Evolutionary conservation across 2,888 invertebrate species (phyloP).

Genomic region (Nebria brevicollis): DNA sequence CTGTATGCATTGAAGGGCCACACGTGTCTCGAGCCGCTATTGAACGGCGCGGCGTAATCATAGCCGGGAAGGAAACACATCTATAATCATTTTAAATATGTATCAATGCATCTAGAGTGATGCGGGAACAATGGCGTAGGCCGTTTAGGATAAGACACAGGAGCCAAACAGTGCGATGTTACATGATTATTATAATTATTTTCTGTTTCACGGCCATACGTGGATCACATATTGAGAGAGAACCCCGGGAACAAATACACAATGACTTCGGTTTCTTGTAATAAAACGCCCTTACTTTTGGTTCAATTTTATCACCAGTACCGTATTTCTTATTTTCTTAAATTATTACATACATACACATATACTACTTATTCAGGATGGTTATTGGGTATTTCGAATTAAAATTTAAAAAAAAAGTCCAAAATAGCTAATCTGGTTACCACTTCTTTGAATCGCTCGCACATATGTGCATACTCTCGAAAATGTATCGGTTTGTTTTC

Average conservation of each 20-base stretch:
- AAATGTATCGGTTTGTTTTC: too few species aligned
- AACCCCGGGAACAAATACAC: neutral
- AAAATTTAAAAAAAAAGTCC: too few species aligned
- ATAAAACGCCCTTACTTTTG: neutral
- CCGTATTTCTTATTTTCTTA: neutral
- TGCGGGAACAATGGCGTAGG: conserved; percentile 34
- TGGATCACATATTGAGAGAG: neutral
- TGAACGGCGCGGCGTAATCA: neutral
- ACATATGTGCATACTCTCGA: too few species aligned
- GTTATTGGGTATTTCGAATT: too few species aligned
- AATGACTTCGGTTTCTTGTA: neutral
- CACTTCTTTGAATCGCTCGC: too few species aligned
- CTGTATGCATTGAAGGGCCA: neutral
- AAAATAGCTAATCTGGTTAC: too few species aligned
- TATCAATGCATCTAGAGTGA: conserved; percentile 48
- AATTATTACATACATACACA: neutral
- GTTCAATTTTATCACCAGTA: neutral
- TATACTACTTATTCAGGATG: too few species aligned
- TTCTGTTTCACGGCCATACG: neutral
- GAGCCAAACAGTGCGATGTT: conserved; percentile 11
- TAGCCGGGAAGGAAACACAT: conserved; percentile 31
- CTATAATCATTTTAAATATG: conserved; percentile 48
- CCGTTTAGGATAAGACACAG: conserved; percentile 32
- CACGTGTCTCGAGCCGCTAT: neutral
- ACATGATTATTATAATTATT: neutral